phyloP scores from a whole-genome alignment of 1,140 invertebrate species.

The Scaptomyza graminum region DNA sequence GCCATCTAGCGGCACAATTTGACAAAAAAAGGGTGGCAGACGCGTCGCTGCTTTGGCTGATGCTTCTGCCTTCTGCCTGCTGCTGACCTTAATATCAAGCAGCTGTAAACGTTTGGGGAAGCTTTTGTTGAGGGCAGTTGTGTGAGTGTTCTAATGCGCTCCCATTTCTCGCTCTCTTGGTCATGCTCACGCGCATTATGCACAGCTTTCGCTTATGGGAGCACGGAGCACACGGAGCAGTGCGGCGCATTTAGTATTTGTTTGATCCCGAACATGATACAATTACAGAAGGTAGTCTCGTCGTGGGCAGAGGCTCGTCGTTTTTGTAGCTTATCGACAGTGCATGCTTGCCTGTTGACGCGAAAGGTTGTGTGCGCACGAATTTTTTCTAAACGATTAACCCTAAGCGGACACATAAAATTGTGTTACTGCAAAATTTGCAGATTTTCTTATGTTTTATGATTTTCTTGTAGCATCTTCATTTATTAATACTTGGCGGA shows the following conservation, averaged over 20 bases:
- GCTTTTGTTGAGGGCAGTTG: constrained; percentile 25
- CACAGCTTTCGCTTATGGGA: constrained; percentile 61
- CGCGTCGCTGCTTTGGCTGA: constrained; percentile 19
- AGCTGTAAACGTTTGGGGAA: constrained; percentile 47
- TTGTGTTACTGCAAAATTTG: too few relatives aligned
- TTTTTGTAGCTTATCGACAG: too few relatives aligned
- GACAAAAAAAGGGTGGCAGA: constrained; percentile 20
- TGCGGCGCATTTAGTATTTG: constrained; percentile 48
- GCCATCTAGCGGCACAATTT: constrained; percentile 50
- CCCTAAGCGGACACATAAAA: too few relatives aligned
- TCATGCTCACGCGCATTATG: constrained; percentile 51
- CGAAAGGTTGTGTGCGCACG: too few relatives aligned
- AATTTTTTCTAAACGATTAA: too few relatives aligned
- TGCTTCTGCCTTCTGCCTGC: background rate
- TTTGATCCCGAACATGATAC: constrained; percentile 60
- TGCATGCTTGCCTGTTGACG: too few relatives aligned
- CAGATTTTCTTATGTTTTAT: too few relatives aligned
- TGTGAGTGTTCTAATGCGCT: constrained; percentile 52
- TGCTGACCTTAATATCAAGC: constrained; percentile 70
- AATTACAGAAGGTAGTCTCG: too few relatives aligned
- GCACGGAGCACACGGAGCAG: constrained; percentile 51
- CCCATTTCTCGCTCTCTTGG: constrained; percentile 35
- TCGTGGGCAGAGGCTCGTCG: too few relatives aligned
- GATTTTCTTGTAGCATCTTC: too few relatives aligned
- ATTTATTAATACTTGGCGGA: too few relatives aligned